These are phyloP conservation scores for Megalopta genalis DNA, from an alignment of 1,140 invertebrate species.

Conservation along the genomic window DNA sequence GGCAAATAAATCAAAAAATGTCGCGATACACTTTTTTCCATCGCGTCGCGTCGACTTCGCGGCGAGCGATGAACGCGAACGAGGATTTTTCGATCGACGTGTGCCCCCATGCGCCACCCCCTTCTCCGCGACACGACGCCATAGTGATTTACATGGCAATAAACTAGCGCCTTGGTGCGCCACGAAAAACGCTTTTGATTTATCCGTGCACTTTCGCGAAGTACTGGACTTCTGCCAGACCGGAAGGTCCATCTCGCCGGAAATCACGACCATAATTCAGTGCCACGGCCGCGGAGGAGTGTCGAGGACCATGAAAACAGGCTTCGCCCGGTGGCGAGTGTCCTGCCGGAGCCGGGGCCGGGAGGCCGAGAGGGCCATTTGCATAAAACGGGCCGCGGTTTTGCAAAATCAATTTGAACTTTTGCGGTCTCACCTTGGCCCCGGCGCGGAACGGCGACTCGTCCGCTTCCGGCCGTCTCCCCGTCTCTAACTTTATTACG, in stretches of 20 bases:
- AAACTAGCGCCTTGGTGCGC: slow-evolving; percentile 64
- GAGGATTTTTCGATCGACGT: slow-evolving; percentile 53
- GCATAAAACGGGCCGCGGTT: slow-evolving; percentile 41
- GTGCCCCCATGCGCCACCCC: too few relatives aligned
- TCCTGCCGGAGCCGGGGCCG: slow-evolving; percentile 1
- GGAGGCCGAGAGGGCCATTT: too few relatives aligned
- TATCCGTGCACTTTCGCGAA: slow-evolving; percentile 65
- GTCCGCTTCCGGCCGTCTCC: background rate
- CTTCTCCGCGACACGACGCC: too few relatives aligned
- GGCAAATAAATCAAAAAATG: background rate
- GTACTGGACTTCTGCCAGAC: slow-evolving; percentile 68
- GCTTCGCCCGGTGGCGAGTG: slow-evolving; percentile 3
- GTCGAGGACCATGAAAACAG: slow-evolving; percentile 11
- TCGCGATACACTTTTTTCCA: background rate
- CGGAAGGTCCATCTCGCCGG: slow-evolving; percentile 74
- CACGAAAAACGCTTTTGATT: slow-evolving; percentile 65
- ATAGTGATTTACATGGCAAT: slow-evolving; percentile 67
- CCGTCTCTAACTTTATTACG: slow-evolving; percentile 47
- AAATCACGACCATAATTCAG: slow-evolving; percentile 73
- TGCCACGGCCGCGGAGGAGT: background rate
- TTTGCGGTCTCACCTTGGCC: slow-evolving; percentile 40
- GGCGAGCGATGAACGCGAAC: background rate
- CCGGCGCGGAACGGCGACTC: background rate
- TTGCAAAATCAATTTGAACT: slow-evolving; percentile 50
- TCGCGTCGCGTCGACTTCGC: background rate